Conservation (phyloP, 2,113 vertebrate genomes). For the Chamaetylas fuelleborni region DNA sequence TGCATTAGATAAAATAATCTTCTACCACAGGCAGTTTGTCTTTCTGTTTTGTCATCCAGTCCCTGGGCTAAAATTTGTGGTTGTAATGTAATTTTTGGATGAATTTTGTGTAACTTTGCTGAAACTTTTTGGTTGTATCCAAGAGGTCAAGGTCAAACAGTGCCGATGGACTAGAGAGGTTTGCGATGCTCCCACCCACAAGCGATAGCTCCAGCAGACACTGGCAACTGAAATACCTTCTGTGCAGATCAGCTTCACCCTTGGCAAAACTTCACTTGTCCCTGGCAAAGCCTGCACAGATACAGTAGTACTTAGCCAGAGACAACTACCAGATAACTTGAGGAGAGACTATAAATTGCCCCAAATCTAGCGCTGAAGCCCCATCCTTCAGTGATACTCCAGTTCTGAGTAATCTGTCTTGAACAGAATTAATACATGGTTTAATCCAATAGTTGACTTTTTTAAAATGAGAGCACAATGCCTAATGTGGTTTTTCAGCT, state of each 20-base stretch:
- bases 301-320: not conserved
- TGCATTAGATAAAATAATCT: not conserved
- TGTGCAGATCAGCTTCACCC: not conserved
- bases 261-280: not conserved
- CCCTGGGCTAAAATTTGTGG: not conserved
- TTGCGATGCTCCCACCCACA: not conserved
- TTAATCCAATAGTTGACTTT: not conserved
- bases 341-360: not conserved
- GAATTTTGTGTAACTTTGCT: not conserved
- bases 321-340: not conserved
- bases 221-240: not conserved
- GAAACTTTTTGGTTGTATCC: not conserved
- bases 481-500: not conserved
- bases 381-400: not conserved
- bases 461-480: not conserved
- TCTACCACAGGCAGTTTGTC: not conserved
- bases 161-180: not conserved
- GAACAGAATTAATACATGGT: not conserved
- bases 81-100: not conserved
- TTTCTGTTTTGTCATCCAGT: not conserved
- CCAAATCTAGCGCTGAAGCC: not conserved
- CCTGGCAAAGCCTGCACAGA: not conserved
- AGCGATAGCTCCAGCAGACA: not conserved
- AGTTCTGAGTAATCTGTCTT: not conserved
- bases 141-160: not conserved